Percentiles rank a stretch among this genome's conserved stretches.
Evolutionary conservation across 2,888 invertebrate genomes (phyloP).

Genomic region (Caenorhabditis afra): DNA sequence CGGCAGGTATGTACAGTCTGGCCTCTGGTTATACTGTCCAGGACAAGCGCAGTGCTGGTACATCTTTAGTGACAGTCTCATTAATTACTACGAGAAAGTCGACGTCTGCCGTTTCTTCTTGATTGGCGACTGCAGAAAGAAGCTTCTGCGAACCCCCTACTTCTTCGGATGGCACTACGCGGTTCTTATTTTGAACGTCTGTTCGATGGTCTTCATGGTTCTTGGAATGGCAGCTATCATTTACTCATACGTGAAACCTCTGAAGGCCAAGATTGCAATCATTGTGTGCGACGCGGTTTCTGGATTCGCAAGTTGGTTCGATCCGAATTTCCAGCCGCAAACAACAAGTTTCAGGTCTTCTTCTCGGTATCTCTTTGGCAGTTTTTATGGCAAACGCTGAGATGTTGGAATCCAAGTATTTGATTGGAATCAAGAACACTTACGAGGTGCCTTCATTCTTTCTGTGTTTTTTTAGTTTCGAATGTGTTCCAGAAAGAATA

Average conservation of each 20-base stretch:
- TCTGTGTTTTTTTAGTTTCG: no score
- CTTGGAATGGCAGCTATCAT: slow-evolving; percentile 63
- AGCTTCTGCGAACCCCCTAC: slow-evolving; percentile 78
- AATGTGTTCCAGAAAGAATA: slow-evolving; percentile 72
- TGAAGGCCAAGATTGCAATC: slow-evolving; percentile 41
- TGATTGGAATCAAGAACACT: slow-evolving; percentile 78
- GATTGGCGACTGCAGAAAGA: slow-evolving; percentile 79
- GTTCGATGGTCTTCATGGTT: slow-evolving; percentile 64
- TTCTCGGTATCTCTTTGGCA: slow-evolving; percentile 72
- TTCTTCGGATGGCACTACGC: slow-evolving; percentile 80
- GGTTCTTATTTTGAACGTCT: slow-evolving; percentile 72
- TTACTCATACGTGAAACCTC: slow-evolving; percentile 67
- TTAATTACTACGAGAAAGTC: slow-evolving; percentile 79
- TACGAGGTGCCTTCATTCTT: slow-evolving; percentile 64
- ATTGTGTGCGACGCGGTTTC: slow-evolving; percentile 60
- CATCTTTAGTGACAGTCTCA: slow-evolving; percentile 78
- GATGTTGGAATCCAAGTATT: slow-evolving; percentile 79
- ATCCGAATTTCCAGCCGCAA: no score
- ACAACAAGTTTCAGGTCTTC: slow-evolving; percentile 62
- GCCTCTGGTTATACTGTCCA: slow-evolving; percentile 79
- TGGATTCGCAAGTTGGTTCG: slow-evolving; percentile 61
- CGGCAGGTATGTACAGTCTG: slow-evolving; percentile 73
- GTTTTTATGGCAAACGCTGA: slow-evolving; percentile 80
- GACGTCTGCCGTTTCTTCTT: slow-evolving; percentile 79
- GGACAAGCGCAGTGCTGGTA: slow-evolving; percentile 74